Conservation (phyloP, 2,113 vertebrate genomes). For the Thermophis baileyi region DNA sequence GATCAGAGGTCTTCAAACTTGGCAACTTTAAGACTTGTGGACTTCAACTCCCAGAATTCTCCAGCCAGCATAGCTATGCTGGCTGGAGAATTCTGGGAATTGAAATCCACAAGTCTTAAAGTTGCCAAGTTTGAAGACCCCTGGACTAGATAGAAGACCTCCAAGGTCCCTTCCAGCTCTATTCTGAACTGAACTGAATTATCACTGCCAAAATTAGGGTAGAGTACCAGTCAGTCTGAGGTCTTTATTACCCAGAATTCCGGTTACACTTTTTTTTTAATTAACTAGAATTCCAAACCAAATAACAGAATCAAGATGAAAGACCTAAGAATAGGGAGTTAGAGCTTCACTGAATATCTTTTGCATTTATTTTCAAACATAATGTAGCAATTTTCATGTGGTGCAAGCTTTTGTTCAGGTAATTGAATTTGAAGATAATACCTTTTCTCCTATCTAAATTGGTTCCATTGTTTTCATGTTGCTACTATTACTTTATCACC, state of each 20-base stretch:
- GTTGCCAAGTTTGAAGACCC: too few relatives aligned
- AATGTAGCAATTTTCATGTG: not conserved
- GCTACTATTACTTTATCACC: not conserved
- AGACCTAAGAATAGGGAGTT: not conserved
- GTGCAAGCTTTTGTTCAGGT: not conserved
- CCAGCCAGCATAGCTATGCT: too few relatives aligned
- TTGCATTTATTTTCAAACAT: not conserved
- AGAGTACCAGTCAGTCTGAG: not conserved
- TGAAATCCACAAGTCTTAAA: too few relatives aligned
- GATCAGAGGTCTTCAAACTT: too few relatives aligned
- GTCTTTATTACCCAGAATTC: not conserved
- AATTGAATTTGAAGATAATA: not conserved
- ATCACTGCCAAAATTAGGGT: not conserved
- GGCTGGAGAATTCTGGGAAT: too few relatives aligned
- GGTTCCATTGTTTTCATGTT: not conserved
- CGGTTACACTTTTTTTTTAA: not conserved
- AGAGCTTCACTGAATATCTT: not conserved
- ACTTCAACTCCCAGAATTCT: too few relatives aligned
- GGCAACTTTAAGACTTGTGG: too few relatives aligned
- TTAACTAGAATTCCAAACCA: not conserved
- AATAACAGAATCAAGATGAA: not conserved
- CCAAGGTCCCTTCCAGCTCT: not conserved
- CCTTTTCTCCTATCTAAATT: not conserved
- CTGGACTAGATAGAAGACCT: not conserved
- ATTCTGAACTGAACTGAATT: not conserved